phyloP scores from a whole-genome alignment of 2,113 vertebrate species.

The Machaerirhynchus nigripectus region DNA sequence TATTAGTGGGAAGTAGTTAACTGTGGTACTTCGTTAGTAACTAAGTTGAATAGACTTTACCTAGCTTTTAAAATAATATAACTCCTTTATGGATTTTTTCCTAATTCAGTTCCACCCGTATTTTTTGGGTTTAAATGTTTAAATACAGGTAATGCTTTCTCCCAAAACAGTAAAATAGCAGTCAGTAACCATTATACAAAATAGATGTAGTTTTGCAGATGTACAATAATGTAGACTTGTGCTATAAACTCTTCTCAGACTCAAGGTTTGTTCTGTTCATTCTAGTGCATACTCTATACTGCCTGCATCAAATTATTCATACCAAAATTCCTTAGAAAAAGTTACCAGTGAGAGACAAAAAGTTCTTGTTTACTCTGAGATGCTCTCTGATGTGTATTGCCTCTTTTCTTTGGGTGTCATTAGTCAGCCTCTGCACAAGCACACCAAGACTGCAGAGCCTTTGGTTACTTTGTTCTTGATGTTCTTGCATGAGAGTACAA shows the following conservation, averaged over 20 bases:
- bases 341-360: neutral
- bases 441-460: neutral
- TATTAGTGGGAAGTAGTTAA: neutral
- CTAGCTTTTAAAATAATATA: neutral
- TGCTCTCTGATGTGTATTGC: neutral
- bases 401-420: neutral
- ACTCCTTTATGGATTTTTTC: neutral
- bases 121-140: neutral
- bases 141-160: neutral
- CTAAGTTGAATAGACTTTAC: neutral
- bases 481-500: no score
- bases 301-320: neutral
- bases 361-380: neutral
- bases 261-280: neutral
- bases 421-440: neutral
- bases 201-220: neutral
- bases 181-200: neutral
- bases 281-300: neutral
- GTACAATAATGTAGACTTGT: neutral
- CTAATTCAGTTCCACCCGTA: rapidly evolving
- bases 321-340: neutral
- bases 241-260: neutral
- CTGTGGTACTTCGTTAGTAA: neutral
- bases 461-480: neutral
- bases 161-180: neutral